These are phyloP conservation scores for Leptinotarsa peninsularis DNA, from an alignment of 2,888 invertebrate species.

Conservation along the genomic window DNA sequence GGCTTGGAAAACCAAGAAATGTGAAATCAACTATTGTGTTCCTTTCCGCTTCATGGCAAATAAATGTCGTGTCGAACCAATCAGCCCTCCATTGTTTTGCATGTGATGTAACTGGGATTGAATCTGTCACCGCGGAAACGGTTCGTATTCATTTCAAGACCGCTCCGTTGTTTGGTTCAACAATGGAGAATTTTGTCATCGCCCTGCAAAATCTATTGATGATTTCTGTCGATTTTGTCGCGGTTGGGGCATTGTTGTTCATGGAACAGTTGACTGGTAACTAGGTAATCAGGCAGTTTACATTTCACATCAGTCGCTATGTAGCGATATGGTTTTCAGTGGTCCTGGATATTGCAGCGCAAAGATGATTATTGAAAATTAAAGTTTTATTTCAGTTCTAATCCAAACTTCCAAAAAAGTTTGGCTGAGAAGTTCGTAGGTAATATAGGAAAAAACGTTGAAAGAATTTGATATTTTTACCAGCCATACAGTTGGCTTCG, in stretches of 20 bases:
- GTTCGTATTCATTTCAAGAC: slow-evolving; percentile 54
- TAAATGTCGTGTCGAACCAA: slow-evolving; percentile 40
- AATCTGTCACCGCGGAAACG: slow-evolving; percentile 57
- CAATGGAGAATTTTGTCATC: slow-evolving; percentile 22
- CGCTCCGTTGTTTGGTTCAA: slow-evolving; percentile 27
- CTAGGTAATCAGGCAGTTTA: background rate
- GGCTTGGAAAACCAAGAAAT: background rate
- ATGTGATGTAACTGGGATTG: slow-evolving; percentile 56
- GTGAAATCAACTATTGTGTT: slow-evolving; percentile 6
- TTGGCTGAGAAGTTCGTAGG: too few relatives aligned
- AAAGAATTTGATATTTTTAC: too few relatives aligned
- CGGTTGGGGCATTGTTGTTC: background rate
- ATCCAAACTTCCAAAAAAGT: too few relatives aligned
- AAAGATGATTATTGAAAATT: too few relatives aligned
- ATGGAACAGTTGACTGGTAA: background rate
- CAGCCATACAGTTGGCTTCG: too few relatives aligned
- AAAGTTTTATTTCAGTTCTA: too few relatives aligned
- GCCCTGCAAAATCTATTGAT: background rate
- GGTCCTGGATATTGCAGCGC: too few relatives aligned
- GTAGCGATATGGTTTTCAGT: too few relatives aligned
- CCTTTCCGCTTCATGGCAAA: slow-evolving; percentile 13
- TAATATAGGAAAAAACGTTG: too few relatives aligned
- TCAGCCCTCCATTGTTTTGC: slow-evolving; percentile 58
- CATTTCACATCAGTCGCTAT: too few relatives aligned
- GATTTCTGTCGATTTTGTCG: slow-evolving; percentile 1